Evolutionary conservation across 2,113 vertebrate genomes (phyloP), one percentile per base, ranked within the genome.

Genomic region (Aythya baeri): DNA sequence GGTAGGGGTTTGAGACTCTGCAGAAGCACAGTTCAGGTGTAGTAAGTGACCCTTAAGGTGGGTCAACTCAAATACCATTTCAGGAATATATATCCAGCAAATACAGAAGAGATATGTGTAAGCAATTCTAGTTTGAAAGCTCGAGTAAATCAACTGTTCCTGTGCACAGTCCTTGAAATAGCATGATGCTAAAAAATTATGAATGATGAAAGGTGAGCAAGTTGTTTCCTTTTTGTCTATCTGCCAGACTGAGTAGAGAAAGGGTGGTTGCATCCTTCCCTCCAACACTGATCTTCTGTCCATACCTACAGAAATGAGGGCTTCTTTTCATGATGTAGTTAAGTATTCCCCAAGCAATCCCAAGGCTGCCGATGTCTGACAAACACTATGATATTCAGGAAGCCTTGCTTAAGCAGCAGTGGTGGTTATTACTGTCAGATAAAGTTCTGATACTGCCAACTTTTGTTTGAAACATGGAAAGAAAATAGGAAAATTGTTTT

Each of bases 221-320:
- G 17, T 55, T 49, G 32, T 34, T 83, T 49, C 34, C 38, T 78
- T 63, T 63, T 8, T 4, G 49, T 57, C 4, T 72, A 0, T 63
- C 54, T 86, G 43, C 62, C 0, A 2, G 23, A n/a, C 31, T n/a
- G 54, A 31, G 2, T 11, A 8, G 26, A 23, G 23, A 18, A 34
- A 41, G 38, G 15, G 11, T 46, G 9, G 66, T 75, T 29, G 22
- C 13, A 4, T 54, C 22, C 49, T 59, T 77, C 36, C 36, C 20
- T 81, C 16, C n/a, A 73, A 36, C 52, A 9, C 36, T 59, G 65
- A 15, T 22, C n/a, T 67, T 52, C 66, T 11, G 16, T 65, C 76
- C 26, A 29, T 20, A 1, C 13, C 1, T 31, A 0, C 31, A 44
- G 58, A 55, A 91, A 17, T 2, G 15, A 61, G 18, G 6, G 3